Percentiles rank a stretch among this genome's conserved stretches.
Conservation (phyloP, 2,113 vertebrate genomes). For the Xenopus tropicalis region UCB_Xtro_10.0 CM004451.2:51553501-51554000, state of each 20-base stretch:
- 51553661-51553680: constrained; percentile 30
- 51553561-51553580: constrained; percentile 38
- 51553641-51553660: constrained; percentile 38
- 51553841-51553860: not conserved
- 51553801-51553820: not conserved
- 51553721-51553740: constrained; percentile 10
- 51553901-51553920: too few species aligned
- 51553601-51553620: constrained; percentile 39
- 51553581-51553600: constrained; percentile 42
- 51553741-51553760: not conserved
- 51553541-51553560: constrained; percentile 38
- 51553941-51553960: too few species aligned
- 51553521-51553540: constrained; percentile 27
- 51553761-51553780: not conserved
- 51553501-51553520: constrained; percentile 31
- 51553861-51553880: too few species aligned
- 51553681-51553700: constrained; percentile 14
- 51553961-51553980: too few species aligned
- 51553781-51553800: not conserved
- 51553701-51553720: constrained; percentile 20
- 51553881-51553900: too few species aligned
- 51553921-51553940: too few species aligned
- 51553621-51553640: constrained; percentile 39
- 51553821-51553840: not conserved
- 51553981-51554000: too few species aligned